Base-by-base conservation (phyloP, 2,113 vertebrate species). In the Heterotilapia buettikoferi region DNA sequence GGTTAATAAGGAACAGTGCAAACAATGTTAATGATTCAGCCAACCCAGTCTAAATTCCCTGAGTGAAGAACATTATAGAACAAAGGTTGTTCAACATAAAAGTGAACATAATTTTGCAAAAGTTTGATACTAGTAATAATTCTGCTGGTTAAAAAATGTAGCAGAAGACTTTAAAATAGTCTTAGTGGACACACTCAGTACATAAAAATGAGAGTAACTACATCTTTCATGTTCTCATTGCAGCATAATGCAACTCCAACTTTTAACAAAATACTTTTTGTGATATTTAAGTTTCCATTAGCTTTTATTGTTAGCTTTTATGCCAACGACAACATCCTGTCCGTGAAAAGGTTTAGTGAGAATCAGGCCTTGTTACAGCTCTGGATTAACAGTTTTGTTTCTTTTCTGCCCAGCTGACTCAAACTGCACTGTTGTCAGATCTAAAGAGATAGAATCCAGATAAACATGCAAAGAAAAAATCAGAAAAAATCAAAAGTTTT, bases 401-500 rank as follows among this genome's bases (percentile, higher is more conserved):
- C 9, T 63, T 26, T 45, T 71, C 40, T 73, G 68, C 2, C 38
- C 21, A 73, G 38, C 40, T 45, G 21, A 24, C 38, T 45, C 0
- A 73, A 73, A 26, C 21, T 45, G 21, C 21, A 45, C 12, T 45
- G 38, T 68, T 68, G 63, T 45, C 68, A 45, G 40, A 45, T 45
- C 16, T 73, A 38, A 45, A 73, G 40, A 45, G 21, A 45, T 26
- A 45, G 68, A 18, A 45, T 73, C 68, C 38, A 73, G 21, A 73
- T 73, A 45, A 26, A 73, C 68, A 29, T 29, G 40, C 14, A 47
- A 45, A 4, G 59, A 59, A 59, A 57, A 59, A 14, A 5, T 1
- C 0, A 0, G n/a, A 16, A 21, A 9, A 36, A 68, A 68, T 26
- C 0, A 45, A 2, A 45, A 45, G 21, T 6, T 45, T 16, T 45